Conservation (phyloP, 1,140 invertebrate genomes). For the Euglossa dilemma region DNA sequence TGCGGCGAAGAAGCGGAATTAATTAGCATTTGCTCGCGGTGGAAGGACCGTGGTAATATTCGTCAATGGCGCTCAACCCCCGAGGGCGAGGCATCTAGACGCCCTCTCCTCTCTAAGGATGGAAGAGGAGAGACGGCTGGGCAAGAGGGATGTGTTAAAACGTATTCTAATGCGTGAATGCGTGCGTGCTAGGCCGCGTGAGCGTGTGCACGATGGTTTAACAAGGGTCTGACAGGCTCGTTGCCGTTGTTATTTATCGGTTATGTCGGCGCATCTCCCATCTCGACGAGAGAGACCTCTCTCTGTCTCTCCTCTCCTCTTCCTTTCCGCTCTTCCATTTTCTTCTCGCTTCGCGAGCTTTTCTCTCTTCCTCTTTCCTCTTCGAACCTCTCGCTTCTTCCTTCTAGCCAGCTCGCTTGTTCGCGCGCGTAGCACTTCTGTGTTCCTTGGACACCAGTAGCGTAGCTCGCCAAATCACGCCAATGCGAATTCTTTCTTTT, state of each 20-base stretch:
- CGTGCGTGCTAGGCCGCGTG: slow-evolving; percentile 60
- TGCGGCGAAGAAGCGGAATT: slow-evolving; percentile 51
- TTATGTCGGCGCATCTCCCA: slow-evolving; percentile 81
- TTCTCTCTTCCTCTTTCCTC: not conserved
- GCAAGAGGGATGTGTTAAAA: slow-evolving; percentile 64
- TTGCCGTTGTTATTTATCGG: slow-evolving; percentile 82
- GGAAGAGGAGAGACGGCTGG: slow-evolving; percentile 30
- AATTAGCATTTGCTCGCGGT: slow-evolving; percentile 58
- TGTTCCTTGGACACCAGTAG: slow-evolving; percentile 51
- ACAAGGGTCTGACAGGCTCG: slow-evolving; percentile 82
- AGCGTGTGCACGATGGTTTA: slow-evolving; percentile 76
- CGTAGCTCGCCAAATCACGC: slow-evolving; percentile 35
- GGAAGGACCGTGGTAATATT: slow-evolving; percentile 56
- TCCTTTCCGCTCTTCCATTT: not conserved
- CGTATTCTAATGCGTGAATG: slow-evolving; percentile 72
- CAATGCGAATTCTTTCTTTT: not conserved
- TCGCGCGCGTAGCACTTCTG: slow-evolving; percentile 58
- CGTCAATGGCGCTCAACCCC: slow-evolving; percentile 53
- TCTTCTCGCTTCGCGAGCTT: not conserved
- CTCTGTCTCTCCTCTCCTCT: not conserved
- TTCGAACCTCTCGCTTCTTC: not conserved
- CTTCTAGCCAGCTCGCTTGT: not conserved
- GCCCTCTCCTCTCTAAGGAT: not conserved
- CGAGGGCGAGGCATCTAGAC: slow-evolving; percentile 28
- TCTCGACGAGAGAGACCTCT: slow-evolving; percentile 72